Percentiles rank a stretch among this genome's conserved stretches.
phyloP scores from a whole-genome alignment of 2,888 invertebrate species.

The Meliscaeva auricollis region DNA sequence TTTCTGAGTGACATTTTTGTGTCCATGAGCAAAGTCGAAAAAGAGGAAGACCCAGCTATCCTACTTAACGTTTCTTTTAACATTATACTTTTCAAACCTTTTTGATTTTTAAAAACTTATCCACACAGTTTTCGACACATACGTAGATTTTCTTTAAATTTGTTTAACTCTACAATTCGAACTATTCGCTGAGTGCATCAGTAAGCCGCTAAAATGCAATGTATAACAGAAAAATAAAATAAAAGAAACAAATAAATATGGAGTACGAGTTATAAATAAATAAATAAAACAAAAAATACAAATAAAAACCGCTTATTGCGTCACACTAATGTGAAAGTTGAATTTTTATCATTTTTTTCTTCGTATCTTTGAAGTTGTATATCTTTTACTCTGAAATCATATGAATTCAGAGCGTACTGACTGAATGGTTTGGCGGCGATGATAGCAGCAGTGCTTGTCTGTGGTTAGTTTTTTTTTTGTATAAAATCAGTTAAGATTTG shows the following conservation, averaged over 20 bases:
- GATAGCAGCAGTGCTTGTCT: slow-evolving; percentile 16
- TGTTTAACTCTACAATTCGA: neutral
- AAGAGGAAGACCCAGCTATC: no score
- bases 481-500: slow-evolving; percentile 30
- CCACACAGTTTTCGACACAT: no score
- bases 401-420: slow-evolving; percentile 63
- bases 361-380: slow-evolving; percentile 55
- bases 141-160: neutral
- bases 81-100: no score
- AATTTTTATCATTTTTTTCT: slow-evolving; percentile 57
- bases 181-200: slow-evolving; percentile 18
- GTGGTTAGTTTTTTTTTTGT: slow-evolving; percentile 35
- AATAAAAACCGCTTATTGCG: slow-evolving; percentile 69
- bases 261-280: slow-evolving; percentile 70
- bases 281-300: slow-evolving; percentile 61
- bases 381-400: slow-evolving; percentile 58
- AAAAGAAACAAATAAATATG: slow-evolving; percentile 60
- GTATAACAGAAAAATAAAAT: slow-evolving; percentile 40
- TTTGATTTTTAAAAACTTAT: no score
- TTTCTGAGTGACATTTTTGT: no score
- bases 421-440: neutral
- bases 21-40: no score
- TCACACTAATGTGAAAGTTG: slow-evolving; percentile 76
- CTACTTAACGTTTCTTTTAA: no score
- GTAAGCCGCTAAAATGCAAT: slow-evolving; percentile 42